Evolutionary conservation across 2,113 vertebrate species (phyloP).

Genomic region (Anhinga anhinga): DNA sequence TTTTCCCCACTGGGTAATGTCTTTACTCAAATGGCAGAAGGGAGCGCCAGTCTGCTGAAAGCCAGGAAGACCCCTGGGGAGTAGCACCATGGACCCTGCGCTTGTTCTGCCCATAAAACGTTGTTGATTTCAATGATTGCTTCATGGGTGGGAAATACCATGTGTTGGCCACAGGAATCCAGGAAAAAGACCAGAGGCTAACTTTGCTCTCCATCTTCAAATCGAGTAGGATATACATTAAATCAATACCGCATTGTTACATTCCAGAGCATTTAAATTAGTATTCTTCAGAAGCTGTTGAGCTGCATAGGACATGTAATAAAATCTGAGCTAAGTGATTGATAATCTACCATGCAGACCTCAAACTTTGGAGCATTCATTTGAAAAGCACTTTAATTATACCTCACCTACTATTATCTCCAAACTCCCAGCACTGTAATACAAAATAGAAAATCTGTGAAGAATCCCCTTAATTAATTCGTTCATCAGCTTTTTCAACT

Average conservation of each 20-base stretch:
- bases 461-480: not conserved
- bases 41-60: not conserved
- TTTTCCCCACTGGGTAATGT: not conserved
- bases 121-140: not conserved
- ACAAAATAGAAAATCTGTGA: not conserved
- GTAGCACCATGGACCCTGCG: not conserved
- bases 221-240: not conserved
- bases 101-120: not conserved
- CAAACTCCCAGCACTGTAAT: not conserved
- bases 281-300: not conserved
- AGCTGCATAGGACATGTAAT: not conserved
- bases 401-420: not conserved
- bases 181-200: not conserved
- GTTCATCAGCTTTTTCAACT: not conserved
- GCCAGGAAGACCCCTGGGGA: not conserved
- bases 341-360: not conserved
- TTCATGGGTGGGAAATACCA: not conserved
- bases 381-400: conserved; percentile 9
- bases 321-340: not conserved
- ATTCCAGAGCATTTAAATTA: not conserved
- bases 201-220: not conserved
- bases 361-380: not conserved
- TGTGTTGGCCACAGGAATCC: not conserved
- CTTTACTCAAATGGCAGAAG: not conserved
- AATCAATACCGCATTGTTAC: not conserved